These are phyloP conservation scores for Amblyjoppa proteus DNA, from an alignment of 2,888 invertebrate species.

Conservation along the genomic window DNA sequence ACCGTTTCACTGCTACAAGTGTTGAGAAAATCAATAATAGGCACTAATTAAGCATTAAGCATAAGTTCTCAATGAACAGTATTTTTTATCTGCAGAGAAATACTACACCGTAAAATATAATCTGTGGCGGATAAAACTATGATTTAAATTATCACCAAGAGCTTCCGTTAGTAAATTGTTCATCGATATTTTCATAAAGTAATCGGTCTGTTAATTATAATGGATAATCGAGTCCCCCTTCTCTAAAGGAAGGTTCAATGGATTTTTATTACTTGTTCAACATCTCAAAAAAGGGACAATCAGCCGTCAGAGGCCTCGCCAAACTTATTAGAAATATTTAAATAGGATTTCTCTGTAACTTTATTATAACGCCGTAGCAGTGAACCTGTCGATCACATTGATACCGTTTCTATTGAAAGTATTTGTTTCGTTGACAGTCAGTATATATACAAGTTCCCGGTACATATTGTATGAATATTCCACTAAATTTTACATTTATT, in stretches of 20 bases:
- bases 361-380: conserved; percentile 18
- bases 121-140: background rate
- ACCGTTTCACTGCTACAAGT: conserved; percentile 23
- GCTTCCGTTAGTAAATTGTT: background rate
- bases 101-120: background rate
- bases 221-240: too few species aligned
- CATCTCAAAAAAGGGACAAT: conserved; percentile 3
- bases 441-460: conserved; percentile 25
- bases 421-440: conserved; percentile 38
- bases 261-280: background rate
- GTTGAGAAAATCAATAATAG: background rate
- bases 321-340: background rate
- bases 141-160: background rate
- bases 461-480: conserved; percentile 50
- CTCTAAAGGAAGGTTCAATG: too few species aligned
- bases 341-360: background rate
- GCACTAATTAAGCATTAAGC: background rate
- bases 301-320: background rate
- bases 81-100: conserved; percentile 1
- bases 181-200: background rate
- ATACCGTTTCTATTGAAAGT: conserved; percentile 32
- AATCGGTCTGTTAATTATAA: background rate
- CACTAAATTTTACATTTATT: conserved; percentile 54
- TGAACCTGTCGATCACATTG: conserved; percentile 6
- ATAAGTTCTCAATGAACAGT: background rate